Conservation (phyloP, 2,888 invertebrate genomes). For the Tetheella fluctuosa region DNA sequence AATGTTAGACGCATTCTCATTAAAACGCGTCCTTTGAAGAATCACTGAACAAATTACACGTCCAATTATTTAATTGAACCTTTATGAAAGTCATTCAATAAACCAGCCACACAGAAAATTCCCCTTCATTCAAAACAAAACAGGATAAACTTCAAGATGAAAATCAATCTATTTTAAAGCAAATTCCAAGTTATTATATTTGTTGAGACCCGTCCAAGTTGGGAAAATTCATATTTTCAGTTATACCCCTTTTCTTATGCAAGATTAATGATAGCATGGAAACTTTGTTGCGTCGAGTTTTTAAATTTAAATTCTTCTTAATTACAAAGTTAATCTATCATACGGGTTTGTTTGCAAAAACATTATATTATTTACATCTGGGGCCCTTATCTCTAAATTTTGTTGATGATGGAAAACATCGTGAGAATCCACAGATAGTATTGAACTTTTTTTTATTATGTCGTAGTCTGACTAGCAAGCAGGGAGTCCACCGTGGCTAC, state of each 20-base stretch:
- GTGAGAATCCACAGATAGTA: too few relatives aligned
- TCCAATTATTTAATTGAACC: neutral
- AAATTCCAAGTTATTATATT: neutral
- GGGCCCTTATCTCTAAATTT: too few relatives aligned
- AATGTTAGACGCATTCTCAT: neutral
- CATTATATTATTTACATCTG: neutral
- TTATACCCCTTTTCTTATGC: conserved; percentile 26
- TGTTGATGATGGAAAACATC: too few relatives aligned
- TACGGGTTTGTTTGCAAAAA: neutral
- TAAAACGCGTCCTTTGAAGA: neutral
- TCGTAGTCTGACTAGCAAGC: too few relatives aligned
- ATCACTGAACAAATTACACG: neutral
- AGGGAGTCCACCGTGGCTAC: too few relatives aligned
- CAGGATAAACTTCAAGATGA: neutral
- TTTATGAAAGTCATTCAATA: conserved; percentile 1
- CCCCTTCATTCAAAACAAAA: neutral
- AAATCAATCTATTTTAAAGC: neutral
- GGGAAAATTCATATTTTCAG: conserved; percentile 25
- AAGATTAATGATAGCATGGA: conserved; percentile 29
- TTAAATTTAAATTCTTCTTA: conserved; percentile 23
- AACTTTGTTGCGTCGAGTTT: conserved; percentile 16
- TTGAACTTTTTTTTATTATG: too few relatives aligned
- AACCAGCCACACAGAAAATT: neutral
- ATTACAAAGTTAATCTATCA: conserved; percentile 29
- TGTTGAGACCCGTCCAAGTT: neutral